Evolutionary conservation across 2,113 vertebrate genomes (phyloP), one percentile per base, ranked within the genome.

Genomic region (Amphiprion percula): DNA sequence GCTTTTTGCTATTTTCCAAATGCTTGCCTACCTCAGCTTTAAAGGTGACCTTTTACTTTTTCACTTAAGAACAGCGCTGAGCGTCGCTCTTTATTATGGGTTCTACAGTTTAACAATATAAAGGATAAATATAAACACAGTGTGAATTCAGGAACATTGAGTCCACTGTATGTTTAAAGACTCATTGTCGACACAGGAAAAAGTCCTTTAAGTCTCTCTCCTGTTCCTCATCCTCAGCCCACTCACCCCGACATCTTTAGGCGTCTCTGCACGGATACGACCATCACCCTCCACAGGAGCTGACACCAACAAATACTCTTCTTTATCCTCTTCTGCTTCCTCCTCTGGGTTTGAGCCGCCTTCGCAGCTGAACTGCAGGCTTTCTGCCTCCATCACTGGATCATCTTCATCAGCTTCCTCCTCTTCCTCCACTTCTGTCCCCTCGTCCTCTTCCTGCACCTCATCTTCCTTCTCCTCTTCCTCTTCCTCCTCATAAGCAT

Each of bases 341-440:
- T 96, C 96, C 63, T 96, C 96, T 16, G 84, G 91, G 87, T 96
- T 95, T 0, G 92, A 89, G 85, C 84, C 84, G 49, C 72, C 89
- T 5, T 95, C 95, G 4, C 90, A 88, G 30, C 82, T 77, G 84
- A 98, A 97, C 11, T 81, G 93, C 65, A 94, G 87, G 0, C 96
- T 97, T 88, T 98, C 97, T 0, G 96, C 97, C 84, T 76, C 97
- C 81, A 87, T 95, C 95, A 85, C 94, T 4, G 97, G 97, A 30
- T 89, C 93, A 0, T 92, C 89, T 59, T 90, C 88, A 56, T 91
- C 90, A 0, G 2, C 74, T 2, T 80, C 86, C 14, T 87, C 86
- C 5, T 46, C 69, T 0, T 89, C 84, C 21, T 91, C 87, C 56
- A 62, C 73, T 46, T 79, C 87, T 54, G 79, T 74, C 4, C 56